Evolutionary conservation across 2,113 vertebrate genomes (phyloP).

Genomic region (Chloropsis hardwickii): DNA sequence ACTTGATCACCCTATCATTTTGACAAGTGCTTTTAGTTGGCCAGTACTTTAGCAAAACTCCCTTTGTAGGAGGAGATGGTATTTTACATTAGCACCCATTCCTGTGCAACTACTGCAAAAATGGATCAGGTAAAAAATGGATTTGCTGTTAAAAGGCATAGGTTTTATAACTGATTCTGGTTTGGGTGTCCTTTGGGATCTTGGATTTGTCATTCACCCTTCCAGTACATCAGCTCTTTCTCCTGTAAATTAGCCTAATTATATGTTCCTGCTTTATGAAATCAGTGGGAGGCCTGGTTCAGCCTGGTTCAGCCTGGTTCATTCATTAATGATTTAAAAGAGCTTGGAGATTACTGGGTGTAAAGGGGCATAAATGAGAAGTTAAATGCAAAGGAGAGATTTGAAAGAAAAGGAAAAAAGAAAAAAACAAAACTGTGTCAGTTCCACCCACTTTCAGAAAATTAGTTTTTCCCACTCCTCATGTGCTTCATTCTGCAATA

Average conservation of each 20-base stretch:
- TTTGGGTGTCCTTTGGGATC: background rate
- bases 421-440: background rate
- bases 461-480: background rate
- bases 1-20: background rate
- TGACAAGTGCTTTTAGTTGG: background rate
- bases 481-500: background rate
- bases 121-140: background rate
- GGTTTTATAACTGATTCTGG: background rate
- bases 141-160: background rate
- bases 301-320: background rate
- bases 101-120: background rate
- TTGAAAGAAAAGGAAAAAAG: background rate
- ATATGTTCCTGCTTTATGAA: slow-evolving; percentile 19
- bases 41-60: background rate
- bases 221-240: background rate
- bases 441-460: background rate
- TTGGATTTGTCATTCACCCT: background rate
- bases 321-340: slow-evolving; percentile 51
- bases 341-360: background rate
- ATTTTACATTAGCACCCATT: background rate
- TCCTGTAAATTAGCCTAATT: slow-evolving; percentile 38
- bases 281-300: background rate
- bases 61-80: background rate
- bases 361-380: background rate
- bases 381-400: background rate